phyloP scores from a whole-genome alignment of 2,113 vertebrate genomes.

The Archilochus colubris region DNA sequence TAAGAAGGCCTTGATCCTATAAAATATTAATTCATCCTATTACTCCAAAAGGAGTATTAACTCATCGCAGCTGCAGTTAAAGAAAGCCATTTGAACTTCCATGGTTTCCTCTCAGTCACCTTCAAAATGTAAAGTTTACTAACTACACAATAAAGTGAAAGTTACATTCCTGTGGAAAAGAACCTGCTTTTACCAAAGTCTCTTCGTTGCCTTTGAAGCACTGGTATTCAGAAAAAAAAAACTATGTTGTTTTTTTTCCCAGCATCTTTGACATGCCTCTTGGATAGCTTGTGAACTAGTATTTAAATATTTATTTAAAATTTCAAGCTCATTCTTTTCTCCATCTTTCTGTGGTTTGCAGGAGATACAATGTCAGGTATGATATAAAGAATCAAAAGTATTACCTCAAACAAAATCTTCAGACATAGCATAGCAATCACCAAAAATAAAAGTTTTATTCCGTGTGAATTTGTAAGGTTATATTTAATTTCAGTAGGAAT shows the following conservation, averaged over 20 bases:
- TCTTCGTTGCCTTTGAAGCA: not conserved
- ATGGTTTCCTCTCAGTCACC: not conserved
- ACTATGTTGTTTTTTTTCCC: not conserved
- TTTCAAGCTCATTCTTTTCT: not conserved
- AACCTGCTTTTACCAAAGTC: not conserved
- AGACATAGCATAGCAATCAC: not conserved
- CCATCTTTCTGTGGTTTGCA: not conserved
- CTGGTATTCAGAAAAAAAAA: not conserved
- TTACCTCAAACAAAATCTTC: not conserved
- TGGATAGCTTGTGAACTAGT: not conserved
- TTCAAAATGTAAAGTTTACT: not conserved
- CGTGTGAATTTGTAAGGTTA: not conserved
- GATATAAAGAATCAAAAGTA: not conserved
- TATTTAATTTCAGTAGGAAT: not conserved
- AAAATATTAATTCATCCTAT: not conserved
- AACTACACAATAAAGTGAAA: not conserved
- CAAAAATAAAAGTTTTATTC: not conserved
- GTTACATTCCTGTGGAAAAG: not conserved
- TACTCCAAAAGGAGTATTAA: not conserved
- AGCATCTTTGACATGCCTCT: not conserved
- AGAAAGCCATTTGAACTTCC: not conserved
- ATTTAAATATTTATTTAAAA: not conserved
- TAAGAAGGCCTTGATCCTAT: not conserved
- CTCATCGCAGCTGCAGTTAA: not conserved
- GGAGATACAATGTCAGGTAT: not conserved